phyloP scores from a whole-genome alignment of 2,888 invertebrate species.

The Nemapogon koenigi region DNA sequence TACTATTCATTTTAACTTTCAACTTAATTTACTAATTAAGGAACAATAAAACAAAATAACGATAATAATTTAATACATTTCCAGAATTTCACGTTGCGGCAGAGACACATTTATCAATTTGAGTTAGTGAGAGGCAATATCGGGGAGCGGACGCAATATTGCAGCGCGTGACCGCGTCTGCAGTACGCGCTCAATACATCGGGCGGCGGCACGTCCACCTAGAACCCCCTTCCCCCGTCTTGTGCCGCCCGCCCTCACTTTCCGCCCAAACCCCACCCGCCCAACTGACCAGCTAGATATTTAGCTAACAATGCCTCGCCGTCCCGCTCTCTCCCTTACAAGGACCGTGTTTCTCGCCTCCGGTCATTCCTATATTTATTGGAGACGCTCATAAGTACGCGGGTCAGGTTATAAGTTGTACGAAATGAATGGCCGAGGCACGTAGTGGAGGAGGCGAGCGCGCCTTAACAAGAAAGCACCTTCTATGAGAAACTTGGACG shows the following conservation, averaged over 20 bases:
- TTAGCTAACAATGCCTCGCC: slow-evolving; percentile 55
- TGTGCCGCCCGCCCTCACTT: slow-evolving; percentile 37
- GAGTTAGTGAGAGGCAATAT: slow-evolving; percentile 48
- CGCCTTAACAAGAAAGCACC: slow-evolving; percentile 58
- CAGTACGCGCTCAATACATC: slow-evolving; percentile 66
- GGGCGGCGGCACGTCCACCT: slow-evolving; percentile 56
- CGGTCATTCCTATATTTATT: slow-evolving; percentile 65
- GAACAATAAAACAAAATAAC: too few relatives aligned
- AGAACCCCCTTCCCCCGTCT: slow-evolving; percentile 31
- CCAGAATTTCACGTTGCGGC: neutral
- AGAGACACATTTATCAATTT: slow-evolving; percentile 7
- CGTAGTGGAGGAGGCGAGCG: slow-evolving; percentile 41
- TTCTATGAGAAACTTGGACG: slow-evolving; percentile 48
- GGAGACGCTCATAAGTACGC: slow-evolving; percentile 66
- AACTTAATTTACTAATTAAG: too few relatives aligned
- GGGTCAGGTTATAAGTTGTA: slow-evolving; percentile 64
- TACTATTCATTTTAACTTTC: too few relatives aligned
- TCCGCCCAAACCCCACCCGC: slow-evolving; percentile 18
- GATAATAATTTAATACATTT: neutral
- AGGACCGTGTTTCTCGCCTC: slow-evolving; percentile 41
- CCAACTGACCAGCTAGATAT: slow-evolving; percentile 62
- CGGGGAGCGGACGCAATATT: slow-evolving; percentile 62
- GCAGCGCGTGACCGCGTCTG: slow-evolving; percentile 66
- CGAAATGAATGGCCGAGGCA: slow-evolving; percentile 62
- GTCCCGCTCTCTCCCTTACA: slow-evolving; percentile 21